phyloP scores from a whole-genome alignment of 2,888 invertebrate genomes.

The Machimus atricapillus region DNA sequence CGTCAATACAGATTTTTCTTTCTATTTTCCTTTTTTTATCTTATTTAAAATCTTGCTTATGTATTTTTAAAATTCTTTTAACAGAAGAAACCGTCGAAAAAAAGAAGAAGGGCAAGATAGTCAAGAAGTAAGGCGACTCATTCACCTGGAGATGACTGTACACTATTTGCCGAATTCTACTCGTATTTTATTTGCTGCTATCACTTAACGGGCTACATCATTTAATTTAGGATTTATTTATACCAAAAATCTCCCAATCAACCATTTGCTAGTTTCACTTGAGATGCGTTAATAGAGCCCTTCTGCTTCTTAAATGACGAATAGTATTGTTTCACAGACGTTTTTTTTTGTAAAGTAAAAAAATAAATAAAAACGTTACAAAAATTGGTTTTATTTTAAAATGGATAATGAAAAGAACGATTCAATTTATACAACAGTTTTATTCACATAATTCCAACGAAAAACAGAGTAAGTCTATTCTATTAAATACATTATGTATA shows the following conservation, averaged over 20 bases:
- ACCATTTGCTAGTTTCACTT: not conserved
- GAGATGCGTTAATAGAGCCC: not conserved
- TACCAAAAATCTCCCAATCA: not conserved
- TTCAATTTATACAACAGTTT: slow-evolving; percentile 24
- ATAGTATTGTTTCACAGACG: slow-evolving; percentile 12
- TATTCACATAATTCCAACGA: slow-evolving; percentile 12
- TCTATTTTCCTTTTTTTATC: not conserved
- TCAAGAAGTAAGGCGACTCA: slow-evolving; percentile 4
- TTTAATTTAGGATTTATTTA: not conserved
- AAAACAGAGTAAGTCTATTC: slow-evolving; percentile 11
- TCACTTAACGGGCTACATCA: not conserved
- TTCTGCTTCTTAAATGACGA: slow-evolving; percentile 2
- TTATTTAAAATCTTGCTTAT: not conserved
- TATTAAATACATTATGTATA: not conserved
- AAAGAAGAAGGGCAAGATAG: slow-evolving; percentile 14
- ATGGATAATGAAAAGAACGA: not conserved
- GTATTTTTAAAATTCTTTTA: not conserved
- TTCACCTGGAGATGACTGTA: not conserved
- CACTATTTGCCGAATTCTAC: not conserved
- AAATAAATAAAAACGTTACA: not conserved
- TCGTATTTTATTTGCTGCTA: not conserved
- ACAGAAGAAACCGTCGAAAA: not conserved
- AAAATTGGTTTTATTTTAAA: not conserved
- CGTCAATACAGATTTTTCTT: not conserved
- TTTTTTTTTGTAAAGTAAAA: not conserved